These are phyloP conservation scores for Aphelocoma californica DNA, from an alignment of 2,797 vertebrate species.

Conservation along the genomic window DNA sequence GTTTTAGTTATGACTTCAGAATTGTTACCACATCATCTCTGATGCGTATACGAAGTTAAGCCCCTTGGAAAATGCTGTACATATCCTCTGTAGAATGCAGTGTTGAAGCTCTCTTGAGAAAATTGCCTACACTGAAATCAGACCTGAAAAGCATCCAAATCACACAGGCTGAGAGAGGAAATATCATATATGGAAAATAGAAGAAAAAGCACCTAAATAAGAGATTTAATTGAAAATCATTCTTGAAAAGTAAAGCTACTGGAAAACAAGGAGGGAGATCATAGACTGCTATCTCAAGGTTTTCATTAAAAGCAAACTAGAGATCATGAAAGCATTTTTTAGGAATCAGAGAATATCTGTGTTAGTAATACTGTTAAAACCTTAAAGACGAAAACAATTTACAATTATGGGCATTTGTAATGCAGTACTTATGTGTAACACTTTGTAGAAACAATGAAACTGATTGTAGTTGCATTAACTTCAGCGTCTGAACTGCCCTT, in stretches of 20 bases:
- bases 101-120: background rate
- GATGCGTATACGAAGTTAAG: background rate
- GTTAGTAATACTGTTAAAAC: background rate
- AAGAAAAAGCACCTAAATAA: background rate
- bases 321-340: background rate
- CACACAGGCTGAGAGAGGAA: background rate
- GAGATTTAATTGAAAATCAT: background rate
- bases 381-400: background rate
- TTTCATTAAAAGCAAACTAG: background rate
- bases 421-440: background rate
- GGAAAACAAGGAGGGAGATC: background rate
- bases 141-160: background rate
- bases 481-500: background rate
- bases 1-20: background rate
- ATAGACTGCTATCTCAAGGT: background rate
- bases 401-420: background rate
- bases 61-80: background rate
- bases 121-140: background rate
- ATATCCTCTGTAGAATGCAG: background rate
- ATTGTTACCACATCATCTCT: background rate
- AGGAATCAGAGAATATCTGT: background rate
- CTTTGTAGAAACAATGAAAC: background rate
- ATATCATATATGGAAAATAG: background rate
- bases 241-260: background rate
- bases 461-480: background rate